phyloP scores from a whole-genome alignment of 2,797 vertebrate genomes.

The Sebastes aleutianus region DNA sequence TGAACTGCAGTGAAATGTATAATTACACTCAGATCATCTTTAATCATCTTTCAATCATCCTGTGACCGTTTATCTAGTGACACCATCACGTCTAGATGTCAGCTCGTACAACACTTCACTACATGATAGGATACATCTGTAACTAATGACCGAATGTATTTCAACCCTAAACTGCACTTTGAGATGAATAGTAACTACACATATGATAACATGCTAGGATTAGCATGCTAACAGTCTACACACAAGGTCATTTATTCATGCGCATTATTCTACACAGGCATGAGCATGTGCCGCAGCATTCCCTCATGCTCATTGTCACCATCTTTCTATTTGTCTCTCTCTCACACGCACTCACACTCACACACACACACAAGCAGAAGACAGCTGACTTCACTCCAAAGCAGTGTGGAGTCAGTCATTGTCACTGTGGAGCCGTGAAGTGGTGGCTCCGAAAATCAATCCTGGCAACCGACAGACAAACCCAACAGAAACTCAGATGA shows the following conservation, averaged over 20 bases:
- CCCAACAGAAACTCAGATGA: constrained; percentile 5
- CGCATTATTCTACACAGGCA: neutral
- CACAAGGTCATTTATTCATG: constrained; percentile 10
- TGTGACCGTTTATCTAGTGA: neutral
- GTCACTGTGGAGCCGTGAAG: neutral
- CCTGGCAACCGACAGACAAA: constrained; percentile 13
- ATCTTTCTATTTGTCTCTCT: neutral
- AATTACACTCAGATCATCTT: neutral
- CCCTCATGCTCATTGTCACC: neutral
- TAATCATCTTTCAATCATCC: neutral
- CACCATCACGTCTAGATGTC: neutral
- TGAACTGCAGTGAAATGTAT: neutral
- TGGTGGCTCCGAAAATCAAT: constrained; percentile 39
- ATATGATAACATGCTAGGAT: neutral
- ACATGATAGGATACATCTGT: neutral
- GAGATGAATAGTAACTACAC: neutral
- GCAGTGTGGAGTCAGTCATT: constrained; percentile 1
- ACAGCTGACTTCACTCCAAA: constrained; percentile 3
- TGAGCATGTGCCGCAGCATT: neutral
- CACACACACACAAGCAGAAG: neutral
- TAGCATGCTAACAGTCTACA: neutral
- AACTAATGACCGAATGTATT: neutral
- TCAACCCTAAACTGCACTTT: neutral
- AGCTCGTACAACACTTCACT: neutral
- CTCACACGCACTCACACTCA: neutral